Evolutionary conservation across 2,888 invertebrate genomes (phyloP), one percentile per base, ranked within the genome.

Genomic region (Perizoma flavofasciatum): DNA sequence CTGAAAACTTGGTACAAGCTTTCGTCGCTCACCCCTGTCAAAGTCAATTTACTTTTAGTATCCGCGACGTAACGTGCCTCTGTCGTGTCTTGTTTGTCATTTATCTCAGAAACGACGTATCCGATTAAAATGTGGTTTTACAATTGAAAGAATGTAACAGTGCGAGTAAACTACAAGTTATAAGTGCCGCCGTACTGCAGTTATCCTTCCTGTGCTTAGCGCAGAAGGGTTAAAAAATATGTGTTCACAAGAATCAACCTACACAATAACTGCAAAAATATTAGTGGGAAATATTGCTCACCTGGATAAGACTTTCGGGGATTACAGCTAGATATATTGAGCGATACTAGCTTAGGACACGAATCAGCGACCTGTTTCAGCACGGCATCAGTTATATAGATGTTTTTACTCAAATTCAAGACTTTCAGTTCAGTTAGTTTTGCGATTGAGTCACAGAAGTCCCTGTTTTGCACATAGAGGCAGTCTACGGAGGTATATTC

Each of bases 381-480:
- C 32, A 94, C 89, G 0, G 85, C 78, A 70, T 95, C 93, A 0
- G 87, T 91, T 22, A 95, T 89, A 55, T 85, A 82, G 5, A 82
- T 74, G 62, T 93, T 93, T 53, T 82, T 79, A 67, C 84, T 85
- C 46, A 94, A 65, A 67, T 91, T 88, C 48, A 94, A 69, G 0
- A 69, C 70, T 70, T 87, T 90, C 62, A 94, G 75, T 67, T 93
- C 88, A 0, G 81, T 80, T 9, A 94, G 75, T 0, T 76, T 79
- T 0, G 85, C 74, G 5, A 94, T 64, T 0, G 88, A 72, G 11
- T 88, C 79, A 69, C 91, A 79, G 49, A 89, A 86, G 0, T 80
- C 82, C 43, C 77, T 83, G n/a, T 74, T 82, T 4, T 76, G 72
- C 0, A 77, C 69, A 46, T 75, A 61, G 47, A 73, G 58, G 40